phyloP scores from a whole-genome alignment of 2,888 invertebrate genomes.

The Sympetrum striolatum region DNA sequence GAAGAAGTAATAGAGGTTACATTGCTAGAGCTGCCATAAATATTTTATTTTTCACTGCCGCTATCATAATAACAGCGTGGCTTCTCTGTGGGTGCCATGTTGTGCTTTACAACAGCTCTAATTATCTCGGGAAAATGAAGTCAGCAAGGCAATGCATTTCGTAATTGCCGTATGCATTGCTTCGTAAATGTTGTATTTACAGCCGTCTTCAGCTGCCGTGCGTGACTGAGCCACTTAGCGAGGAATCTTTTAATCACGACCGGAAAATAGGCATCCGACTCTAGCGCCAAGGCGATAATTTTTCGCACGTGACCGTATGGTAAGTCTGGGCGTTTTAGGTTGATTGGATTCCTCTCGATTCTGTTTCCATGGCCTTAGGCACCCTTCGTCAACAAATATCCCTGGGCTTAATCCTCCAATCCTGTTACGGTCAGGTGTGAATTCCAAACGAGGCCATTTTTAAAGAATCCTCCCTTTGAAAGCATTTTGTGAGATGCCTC shows the following conservation, averaged over 20 bases:
- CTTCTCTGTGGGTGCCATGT: too few species aligned
- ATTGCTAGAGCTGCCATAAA: too few species aligned
- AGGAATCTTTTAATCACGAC: neutral
- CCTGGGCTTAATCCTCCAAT: neutral
- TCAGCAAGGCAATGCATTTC: too few species aligned
- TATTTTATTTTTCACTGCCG: too few species aligned
- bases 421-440: neutral
- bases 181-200: neutral
- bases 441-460: neutral
- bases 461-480: neutral
- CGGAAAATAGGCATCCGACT: neutral
- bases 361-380: neutral
- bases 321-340: neutral
- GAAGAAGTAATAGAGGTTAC: too few species aligned
- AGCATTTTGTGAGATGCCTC: neutral
- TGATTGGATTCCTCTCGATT: slow-evolving; percentile 4
- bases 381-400: neutral
- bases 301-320: neutral
- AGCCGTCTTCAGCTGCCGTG: neutral
- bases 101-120: too few species aligned
- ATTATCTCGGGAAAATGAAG: too few species aligned
- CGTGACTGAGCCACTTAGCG: neutral
- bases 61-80: too few species aligned
- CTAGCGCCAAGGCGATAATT: neutral
- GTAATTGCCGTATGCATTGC: too few species aligned